phyloP scores from a whole-genome alignment of 2,888 invertebrate species.

The Tenthredo notha region DNA sequence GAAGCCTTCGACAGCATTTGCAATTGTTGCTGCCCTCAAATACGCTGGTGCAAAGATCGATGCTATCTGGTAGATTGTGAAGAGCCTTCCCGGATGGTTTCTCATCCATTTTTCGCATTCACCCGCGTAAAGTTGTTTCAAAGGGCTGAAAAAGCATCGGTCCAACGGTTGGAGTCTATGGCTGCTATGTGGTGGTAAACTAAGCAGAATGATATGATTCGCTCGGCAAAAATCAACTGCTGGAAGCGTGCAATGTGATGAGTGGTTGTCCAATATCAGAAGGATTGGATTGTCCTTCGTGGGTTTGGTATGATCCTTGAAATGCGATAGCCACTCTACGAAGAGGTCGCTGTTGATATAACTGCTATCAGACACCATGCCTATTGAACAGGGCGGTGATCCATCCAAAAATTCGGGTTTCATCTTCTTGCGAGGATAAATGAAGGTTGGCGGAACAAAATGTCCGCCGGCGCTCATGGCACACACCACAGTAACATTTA shows the following conservation, averaged over 20 bases:
- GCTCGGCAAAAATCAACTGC: slow-evolving; percentile 57
- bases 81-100: slow-evolving; percentile 62
- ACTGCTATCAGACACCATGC: slow-evolving; percentile 58
- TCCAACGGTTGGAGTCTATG: slow-evolving; percentile 60
- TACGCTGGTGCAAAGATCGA: slow-evolving; percentile 11
- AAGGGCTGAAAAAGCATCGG: slow-evolving; percentile 50
- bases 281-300: slow-evolving; percentile 57
- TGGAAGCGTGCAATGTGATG: slow-evolving; percentile 56
- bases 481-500: slow-evolving; percentile 57
- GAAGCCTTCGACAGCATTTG: slow-evolving; percentile 58
- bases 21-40: slow-evolving; percentile 13
- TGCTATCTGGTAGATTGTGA: slow-evolving; percentile 60
- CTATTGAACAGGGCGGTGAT: slow-evolving; percentile 55
- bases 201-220: slow-evolving; percentile 55
- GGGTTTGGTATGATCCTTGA: slow-evolving; percentile 57
- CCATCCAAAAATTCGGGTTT: slow-evolving; percentile 56
- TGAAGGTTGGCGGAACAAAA: slow-evolving; percentile 57
- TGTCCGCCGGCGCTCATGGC: slow-evolving; percentile 54
- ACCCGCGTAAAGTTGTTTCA: slow-evolving; percentile 60
- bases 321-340: slow-evolving; percentile 58
- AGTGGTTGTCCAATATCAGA: slow-evolving; percentile 58
- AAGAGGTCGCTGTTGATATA: slow-evolving; percentile 59
- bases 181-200: slow-evolving; percentile 47
- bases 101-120: slow-evolving; percentile 64
- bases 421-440: slow-evolving; percentile 58